Evolutionary conservation across 2,888 invertebrate genomes (phyloP), one percentile per base, ranked within the genome.

Genomic region (Oscheius sp.): DNA sequence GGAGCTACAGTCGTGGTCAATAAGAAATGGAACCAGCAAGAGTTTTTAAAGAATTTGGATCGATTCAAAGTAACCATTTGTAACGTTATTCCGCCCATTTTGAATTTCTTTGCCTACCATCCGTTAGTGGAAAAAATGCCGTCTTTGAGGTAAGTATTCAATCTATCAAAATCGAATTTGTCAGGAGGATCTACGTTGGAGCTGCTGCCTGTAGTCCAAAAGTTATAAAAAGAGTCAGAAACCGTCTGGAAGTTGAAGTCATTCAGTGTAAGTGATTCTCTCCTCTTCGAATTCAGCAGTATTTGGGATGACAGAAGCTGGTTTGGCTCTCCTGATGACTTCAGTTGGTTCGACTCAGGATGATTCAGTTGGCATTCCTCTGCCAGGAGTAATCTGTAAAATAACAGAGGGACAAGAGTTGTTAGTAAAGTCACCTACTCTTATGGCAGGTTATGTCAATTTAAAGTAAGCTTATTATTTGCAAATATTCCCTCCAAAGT

Each of bases 261-360:
- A 41, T 64, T 26, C 72, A 76, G 41, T 36, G 76, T 74, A 24
- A 44, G 69, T 51, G 14, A 28, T n/a, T n/a, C n/a, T n/a, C n/a
- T n/a, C n/a, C n/a, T n/a, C n/a, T n/a, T 49, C 26, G 12, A 5
- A 4, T 28, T 6, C 67, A 77, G 61, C 50, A 82, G 82, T 82
- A 28, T 82, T 78, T 69, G 82, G 82, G 14, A 70, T 75, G 44
- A 82, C 82, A 0, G 82, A 82, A 70, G 80, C 76, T 32, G 82
- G 82, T 5, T 68, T 77, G 2, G 67, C 80, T 2, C 20, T 79
- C 4, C 74, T 74, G 33, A 77, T 77, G 68, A 77, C 77, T 22
- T 51, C 66, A 9, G 49, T 59, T 17, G 68, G 69, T 33, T 70
- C 62, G 4, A 30, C 65, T 1, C 33, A 51, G 9, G 63, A 68